Evolutionary conservation across 1,140 invertebrate species (phyloP).

Genomic region (Probaryconus sp.): DNA sequence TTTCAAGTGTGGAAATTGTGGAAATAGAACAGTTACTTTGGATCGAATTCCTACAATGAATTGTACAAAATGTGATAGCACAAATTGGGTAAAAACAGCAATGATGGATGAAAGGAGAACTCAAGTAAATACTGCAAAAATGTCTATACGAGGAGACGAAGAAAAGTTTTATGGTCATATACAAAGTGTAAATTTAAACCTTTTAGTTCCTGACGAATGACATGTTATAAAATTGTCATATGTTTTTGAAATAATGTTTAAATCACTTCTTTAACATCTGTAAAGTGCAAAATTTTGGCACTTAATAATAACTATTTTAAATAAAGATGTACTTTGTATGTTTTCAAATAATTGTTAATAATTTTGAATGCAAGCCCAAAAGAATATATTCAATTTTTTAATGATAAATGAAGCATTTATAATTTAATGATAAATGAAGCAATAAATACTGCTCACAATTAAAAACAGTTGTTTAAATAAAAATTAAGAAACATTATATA

Average conservation of each 20-base stretch:
- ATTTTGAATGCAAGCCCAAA: too few relatives aligned
- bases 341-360: too few relatives aligned
- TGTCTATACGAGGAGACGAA: slow-evolving; percentile 86
- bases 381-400: too few relatives aligned
- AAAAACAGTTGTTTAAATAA: too few relatives aligned
- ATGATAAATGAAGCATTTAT: too few relatives aligned
- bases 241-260: background rate
- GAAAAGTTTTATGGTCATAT: slow-evolving; percentile 82
- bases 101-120: slow-evolving; percentile 88
- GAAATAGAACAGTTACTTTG: slow-evolving; percentile 87
- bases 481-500: too few relatives aligned
- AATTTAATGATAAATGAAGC: too few relatives aligned
- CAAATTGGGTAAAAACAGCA: slow-evolving; percentile 86
- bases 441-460: too few relatives aligned
- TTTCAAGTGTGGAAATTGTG: slow-evolving; percentile 93
- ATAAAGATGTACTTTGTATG: too few relatives aligned
- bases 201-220: slow-evolving; percentile 81
- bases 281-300: too few relatives aligned
- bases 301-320: too few relatives aligned
- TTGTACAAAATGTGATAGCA: slow-evolving; percentile 87
- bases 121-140: slow-evolving; percentile 74
- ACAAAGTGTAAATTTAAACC: slow-evolving; percentile 82
- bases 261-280: too few relatives aligned
- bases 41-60: slow-evolving; percentile 86
- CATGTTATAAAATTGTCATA: slow-evolving; percentile 7